Evolutionary conservation across 2,888 invertebrate genomes (phyloP), one percentile per base, ranked within the genome.

Genomic region (Tenthredo amoena): DNA sequence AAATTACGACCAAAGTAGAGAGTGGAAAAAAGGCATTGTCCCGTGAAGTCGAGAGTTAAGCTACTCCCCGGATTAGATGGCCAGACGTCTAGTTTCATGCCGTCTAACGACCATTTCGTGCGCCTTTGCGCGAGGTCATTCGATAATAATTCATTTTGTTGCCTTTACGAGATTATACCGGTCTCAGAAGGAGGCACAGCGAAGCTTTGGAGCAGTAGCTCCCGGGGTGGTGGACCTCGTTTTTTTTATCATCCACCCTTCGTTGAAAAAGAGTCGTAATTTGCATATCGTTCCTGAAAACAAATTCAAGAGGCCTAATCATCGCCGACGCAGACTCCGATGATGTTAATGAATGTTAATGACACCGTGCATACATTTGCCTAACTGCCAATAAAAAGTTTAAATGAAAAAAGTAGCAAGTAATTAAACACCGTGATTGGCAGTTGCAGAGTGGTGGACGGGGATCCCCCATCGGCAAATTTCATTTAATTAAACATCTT

Each of bases 281-380:
- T 62, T 81, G 81, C 81, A 81, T 81, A 81, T 81, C 81, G 81
- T 81, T 81, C 81, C 21, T 40, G 81, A 81, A 81, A 81, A 81
- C 81, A 81, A 81, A 81, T 81, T 81, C 58, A 81, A 62, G 81
- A 81, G 81, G 62, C 58, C 58, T 84, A 84, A 86, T 87, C 87
- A 85, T 85, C 85, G 84, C 84, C 77, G 43, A 58, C 83, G 74
- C 85, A 62, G 58, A 85, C 43, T 62, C 79, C 84, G 81, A 50
- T 82, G 87, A 88, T 87, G 87, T 87, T 89, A 89, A 90, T 90
- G 88, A 91, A 91, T 90, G 88, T 91, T 91, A 90, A 91, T 87
- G 89, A 90, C 89, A 72, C 82, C 77, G 77, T 74, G 87, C 87
- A 88, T 88, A 89, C 89, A 89, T 89, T 89, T 88, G 58, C 86